Evolutionary conservation across 2,888 invertebrate genomes (phyloP).

Genomic region (Thera britannica): DNA sequence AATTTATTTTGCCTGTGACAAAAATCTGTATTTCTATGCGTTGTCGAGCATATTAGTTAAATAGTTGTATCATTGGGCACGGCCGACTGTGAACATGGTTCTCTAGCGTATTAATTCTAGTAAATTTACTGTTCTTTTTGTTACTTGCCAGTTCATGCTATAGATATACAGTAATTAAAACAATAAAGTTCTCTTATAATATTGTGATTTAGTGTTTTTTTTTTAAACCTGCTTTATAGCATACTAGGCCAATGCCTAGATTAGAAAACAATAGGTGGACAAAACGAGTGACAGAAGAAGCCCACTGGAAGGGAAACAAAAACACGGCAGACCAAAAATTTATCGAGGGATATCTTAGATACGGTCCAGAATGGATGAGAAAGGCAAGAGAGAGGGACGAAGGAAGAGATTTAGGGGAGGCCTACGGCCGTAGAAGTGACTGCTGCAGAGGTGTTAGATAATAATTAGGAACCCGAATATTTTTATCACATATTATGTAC

Average conservation of each 20-base stretch:
- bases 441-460: too few species aligned
- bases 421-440: too few species aligned
- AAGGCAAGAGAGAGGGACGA: too few species aligned
- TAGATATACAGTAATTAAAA: constrained; percentile 83
- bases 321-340: too few species aligned
- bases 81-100: constrained; percentile 75
- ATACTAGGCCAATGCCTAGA: neutral
- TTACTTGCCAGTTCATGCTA: constrained; percentile 84
- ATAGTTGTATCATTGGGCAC: constrained; percentile 64
- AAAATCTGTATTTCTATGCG: constrained; percentile 9
- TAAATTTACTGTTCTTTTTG: constrained; percentile 74
- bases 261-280: neutral
- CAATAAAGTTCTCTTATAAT: constrained; percentile 85
- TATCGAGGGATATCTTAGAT: too few species aligned
- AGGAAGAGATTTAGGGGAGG: too few species aligned
- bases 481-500: too few species aligned
- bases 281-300: too few species aligned
- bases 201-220: constrained; percentile 66
- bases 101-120: constrained; percentile 76
- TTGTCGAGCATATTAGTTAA: constrained; percentile 51
- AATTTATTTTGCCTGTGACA: too few species aligned
- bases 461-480: too few species aligned
- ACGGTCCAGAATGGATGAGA: too few species aligned
- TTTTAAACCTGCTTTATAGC: constrained; percentile 10
- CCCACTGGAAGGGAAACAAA: too few species aligned